Conservation (phyloP, 2,797 vertebrate genomes). For the Coregonus ussuriensis region DNA sequence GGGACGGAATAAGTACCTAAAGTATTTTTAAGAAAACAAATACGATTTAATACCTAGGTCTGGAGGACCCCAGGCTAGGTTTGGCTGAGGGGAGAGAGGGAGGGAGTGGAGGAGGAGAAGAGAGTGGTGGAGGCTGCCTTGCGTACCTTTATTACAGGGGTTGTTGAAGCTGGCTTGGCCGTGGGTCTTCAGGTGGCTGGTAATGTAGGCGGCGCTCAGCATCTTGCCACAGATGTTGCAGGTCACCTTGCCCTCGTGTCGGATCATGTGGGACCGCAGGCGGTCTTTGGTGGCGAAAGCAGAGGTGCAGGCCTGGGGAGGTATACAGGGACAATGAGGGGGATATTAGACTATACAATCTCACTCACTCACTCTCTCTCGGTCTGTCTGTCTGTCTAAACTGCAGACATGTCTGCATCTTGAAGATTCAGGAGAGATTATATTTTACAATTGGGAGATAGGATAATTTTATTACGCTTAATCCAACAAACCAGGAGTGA, state of each 20-base stretch:
- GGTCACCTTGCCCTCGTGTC: slow-evolving; percentile 96
- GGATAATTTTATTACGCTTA: not conserved
- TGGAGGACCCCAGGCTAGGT: not conserved
- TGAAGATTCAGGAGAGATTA: no score
- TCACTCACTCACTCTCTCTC: no score
- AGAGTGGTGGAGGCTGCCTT: not conserved
- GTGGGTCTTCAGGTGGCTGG: slow-evolving; percentile 98
- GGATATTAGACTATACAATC: not conserved
- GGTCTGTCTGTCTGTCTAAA: no score
- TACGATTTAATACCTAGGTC: not conserved
- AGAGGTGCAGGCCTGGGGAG: slow-evolving; percentile 89
- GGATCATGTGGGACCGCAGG: slow-evolving; percentile 96
- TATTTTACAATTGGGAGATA: no score
- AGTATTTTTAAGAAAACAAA: not conserved
- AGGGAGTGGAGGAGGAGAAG: no score
- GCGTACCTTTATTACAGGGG: slow-evolving; percentile 90
- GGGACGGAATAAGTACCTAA: not conserved
- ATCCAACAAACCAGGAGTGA: not conserved
- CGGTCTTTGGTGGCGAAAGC: slow-evolving; percentile 99
- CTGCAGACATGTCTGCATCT: no score
- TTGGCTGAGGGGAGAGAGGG: not conserved
- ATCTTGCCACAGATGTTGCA: slow-evolving; percentile 98
- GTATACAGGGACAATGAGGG: not conserved
- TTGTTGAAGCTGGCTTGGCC: slow-evolving; percentile 93
- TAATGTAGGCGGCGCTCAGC: slow-evolving; percentile 96